Base-by-base conservation (phyloP, 2,797 vertebrate species). In the Cyclopterus lumpus region DNA sequence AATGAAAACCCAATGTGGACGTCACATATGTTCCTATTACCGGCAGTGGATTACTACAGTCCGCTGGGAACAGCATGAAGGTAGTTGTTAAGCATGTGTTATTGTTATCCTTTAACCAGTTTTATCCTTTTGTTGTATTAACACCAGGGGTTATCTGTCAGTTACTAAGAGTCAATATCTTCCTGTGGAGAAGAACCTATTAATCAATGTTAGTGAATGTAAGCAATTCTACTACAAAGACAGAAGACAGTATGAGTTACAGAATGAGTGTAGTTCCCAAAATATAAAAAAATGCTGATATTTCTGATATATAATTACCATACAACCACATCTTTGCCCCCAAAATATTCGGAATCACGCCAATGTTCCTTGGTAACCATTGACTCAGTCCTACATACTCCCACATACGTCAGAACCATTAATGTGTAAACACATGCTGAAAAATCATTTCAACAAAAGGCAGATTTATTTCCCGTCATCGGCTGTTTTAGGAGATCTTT, bases 121-220 rank as follows among this genome's bases (percentile, higher is more conserved):
- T 67, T 5, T 1, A 59, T 48, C 36, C 54, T 48, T 46, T 53
- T 57, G 71, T 51, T 38, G 48, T 32, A 40, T 30, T 59, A 30
- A 30, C 22, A 58, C 20, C n/a, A 22, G 9, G 15, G 5, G 20
- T 14, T 6, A 11, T 14, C 28, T 26, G 16, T 11, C 60, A 24
- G 26, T 34, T 22, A 51, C 6, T 1, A 46, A 36, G 51, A 28
- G 20, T 24, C 3, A 36, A 16, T 36, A 11, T n/a, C 12, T 54
- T 26, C 57, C 57, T 51, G 58, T 11, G 8, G 48, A 54, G 59
- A 42, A 42, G 9, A 14, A 36, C 7, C 16, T 73, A 28, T 58
- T 58, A 28, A 73, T 58, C 61, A 57, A 46, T 66, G 71, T 55
- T 24, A 62, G 59, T 42, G 20, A 54, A 44, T 36, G 10, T 42